Conservation (phyloP, 2,888 invertebrate genomes). For the Zootermopsis nevadensis region DNA sequence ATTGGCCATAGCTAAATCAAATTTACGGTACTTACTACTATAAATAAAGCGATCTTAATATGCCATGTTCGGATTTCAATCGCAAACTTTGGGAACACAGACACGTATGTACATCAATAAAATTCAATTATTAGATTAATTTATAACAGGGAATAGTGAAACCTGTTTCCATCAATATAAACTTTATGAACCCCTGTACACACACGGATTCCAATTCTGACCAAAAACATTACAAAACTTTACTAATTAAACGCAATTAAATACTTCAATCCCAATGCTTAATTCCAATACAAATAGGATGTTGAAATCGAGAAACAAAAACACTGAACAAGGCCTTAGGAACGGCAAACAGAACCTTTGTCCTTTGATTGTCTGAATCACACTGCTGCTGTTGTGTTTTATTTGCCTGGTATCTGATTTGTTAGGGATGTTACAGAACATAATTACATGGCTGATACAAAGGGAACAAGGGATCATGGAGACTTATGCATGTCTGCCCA, state of each 20-base stretch:
- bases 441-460: slow-evolving; percentile 12
- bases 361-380: slow-evolving; percentile 16
- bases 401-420: not conserved
- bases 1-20: too few species aligned
- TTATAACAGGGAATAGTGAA: too few species aligned
- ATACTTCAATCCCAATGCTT: not conserved
- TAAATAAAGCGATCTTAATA: too few species aligned
- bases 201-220: too few species aligned
- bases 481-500: not conserved
- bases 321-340: not conserved
- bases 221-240: not conserved
- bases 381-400: not conserved
- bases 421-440: not conserved
- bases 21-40: too few species aligned
- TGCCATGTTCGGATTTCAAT: too few species aligned
- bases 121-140: too few species aligned
- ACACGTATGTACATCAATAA: too few species aligned
- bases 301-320: not conserved
- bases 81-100: too few species aligned
- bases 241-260: not conserved
- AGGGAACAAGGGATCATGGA: not conserved
- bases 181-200: too few species aligned
- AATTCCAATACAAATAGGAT: not conserved
- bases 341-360: not conserved
- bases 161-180: too few species aligned